phyloP scores from a whole-genome alignment of 2,888 invertebrate genomes.

The Tenthredo notha region DNA sequence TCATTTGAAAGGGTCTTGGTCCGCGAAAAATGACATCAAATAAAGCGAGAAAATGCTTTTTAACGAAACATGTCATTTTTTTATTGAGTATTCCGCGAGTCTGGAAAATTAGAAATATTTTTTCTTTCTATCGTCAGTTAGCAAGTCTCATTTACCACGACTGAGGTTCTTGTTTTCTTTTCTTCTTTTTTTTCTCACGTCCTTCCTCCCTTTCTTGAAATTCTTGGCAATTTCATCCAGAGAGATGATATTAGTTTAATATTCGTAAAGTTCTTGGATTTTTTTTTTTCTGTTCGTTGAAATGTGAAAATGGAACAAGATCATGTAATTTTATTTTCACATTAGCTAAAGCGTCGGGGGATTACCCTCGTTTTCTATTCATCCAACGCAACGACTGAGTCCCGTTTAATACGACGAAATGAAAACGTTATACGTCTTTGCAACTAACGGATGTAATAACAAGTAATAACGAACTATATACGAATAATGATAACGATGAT shows the following conservation, averaged over 20 bases:
- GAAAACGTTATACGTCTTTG: constrained; percentile 15
- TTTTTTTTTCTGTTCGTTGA: not conserved
- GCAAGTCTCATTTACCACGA: not conserved
- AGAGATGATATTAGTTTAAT: not conserved
- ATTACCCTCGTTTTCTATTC: constrained; percentile 25
- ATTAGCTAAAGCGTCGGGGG: constrained; percentile 29
- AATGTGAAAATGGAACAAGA: constrained; percentile 4
- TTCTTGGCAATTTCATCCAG: not conserved
- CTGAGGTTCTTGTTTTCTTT: not conserved
- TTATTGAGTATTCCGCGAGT: no score
- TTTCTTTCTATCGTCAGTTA: not conserved
- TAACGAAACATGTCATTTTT: no score
- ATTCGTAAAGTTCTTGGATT: constrained; percentile 1
- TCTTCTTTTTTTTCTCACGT: not conserved
- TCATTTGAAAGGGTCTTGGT: not conserved
- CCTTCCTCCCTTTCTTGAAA: not conserved
- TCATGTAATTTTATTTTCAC: constrained; percentile 45
- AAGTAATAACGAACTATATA: constrained; percentile 23
- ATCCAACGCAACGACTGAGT: not conserved
- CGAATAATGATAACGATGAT: constrained; percentile 27
- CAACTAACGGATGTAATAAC: not conserved
- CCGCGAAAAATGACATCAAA: no score
- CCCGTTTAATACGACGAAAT: constrained; percentile 16
- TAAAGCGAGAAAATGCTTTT: no score
- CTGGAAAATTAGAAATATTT: no score